phyloP scores from a whole-genome alignment of 2,888 invertebrate genomes.

The Podabrus alpinus region DNA sequence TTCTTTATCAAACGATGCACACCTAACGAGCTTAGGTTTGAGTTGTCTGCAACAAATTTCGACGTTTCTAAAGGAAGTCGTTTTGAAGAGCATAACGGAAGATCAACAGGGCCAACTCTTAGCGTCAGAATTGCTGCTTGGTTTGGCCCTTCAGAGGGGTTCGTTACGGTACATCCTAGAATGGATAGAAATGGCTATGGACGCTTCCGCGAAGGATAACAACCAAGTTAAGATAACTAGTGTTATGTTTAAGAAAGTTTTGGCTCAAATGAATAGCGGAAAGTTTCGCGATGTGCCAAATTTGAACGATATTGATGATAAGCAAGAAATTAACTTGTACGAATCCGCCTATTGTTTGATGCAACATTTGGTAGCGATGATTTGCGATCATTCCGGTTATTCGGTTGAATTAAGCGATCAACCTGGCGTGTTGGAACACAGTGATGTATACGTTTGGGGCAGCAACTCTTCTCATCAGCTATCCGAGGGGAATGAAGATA shows the following conservation, averaged over 20 bases:
- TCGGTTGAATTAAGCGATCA: conserved; percentile 33
- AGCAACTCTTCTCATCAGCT: conserved; percentile 68
- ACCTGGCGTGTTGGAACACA: conserved; percentile 47
- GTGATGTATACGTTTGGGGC: conserved; percentile 67
- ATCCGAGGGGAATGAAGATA: conserved; percentile 64
- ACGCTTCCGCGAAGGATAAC: conserved; percentile 44
- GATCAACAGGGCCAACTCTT: conserved; percentile 55
- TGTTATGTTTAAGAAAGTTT: conserved; percentile 46
- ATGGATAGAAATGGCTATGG: conserved; percentile 66
- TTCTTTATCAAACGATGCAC: conserved; percentile 63
- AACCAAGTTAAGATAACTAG: conserved; percentile 39
- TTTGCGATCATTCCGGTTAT: conserved; percentile 53
- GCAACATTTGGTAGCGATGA: conserved; percentile 57
- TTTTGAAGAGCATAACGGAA: conserved; percentile 58
- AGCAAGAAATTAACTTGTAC: conserved; percentile 52
- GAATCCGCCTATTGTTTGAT: conserved; percentile 61
- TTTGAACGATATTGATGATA: conserved; percentile 19
- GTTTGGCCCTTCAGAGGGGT: conserved; percentile 63
- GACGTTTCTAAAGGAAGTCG: conserved; percentile 59
- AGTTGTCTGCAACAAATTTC: conserved; percentile 62
- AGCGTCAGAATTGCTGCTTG: conserved; percentile 60
- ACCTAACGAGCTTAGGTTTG: conserved; percentile 59
- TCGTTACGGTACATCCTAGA: conserved; percentile 63
- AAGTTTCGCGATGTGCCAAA: conserved; percentile 35
- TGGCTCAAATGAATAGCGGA: conserved; percentile 44